Conservation (phyloP, 2,888 invertebrate genomes). For the Agrotis puta region DNA sequence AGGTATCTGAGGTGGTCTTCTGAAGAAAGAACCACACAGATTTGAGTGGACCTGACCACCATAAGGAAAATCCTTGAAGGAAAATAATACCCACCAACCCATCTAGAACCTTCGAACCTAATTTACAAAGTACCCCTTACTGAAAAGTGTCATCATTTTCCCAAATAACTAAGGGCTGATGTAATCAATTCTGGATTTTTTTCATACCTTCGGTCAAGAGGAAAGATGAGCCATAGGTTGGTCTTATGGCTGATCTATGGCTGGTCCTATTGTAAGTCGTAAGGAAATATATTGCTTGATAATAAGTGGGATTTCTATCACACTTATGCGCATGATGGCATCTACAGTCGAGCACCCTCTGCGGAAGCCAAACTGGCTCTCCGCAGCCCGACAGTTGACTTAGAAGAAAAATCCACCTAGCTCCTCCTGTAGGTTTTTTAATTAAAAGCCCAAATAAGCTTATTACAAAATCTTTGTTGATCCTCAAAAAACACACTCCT, state of each 20-base stretch:
- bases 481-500: background rate
- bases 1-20: too few species aligned
- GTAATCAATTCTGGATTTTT: constrained; percentile 58
- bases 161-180: constrained; percentile 53
- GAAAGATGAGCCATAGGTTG: constrained; percentile 35
- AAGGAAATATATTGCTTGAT: constrained; percentile 36
- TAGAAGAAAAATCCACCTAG: too few species aligned
- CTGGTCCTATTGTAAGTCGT: constrained; percentile 42
- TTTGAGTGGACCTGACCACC: too few species aligned
- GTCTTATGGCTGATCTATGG: too few species aligned
- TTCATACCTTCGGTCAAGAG: constrained; percentile 52
- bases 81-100: constrained; percentile 34
- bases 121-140: constrained; percentile 50
- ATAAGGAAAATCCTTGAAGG: constrained; percentile 33
- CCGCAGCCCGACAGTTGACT: too few species aligned
- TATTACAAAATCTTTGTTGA: background rate
- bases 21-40: too few species aligned
- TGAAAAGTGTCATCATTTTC: constrained; percentile 50
- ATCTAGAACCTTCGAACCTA: constrained; percentile 39
- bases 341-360: too few species aligned
- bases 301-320: constrained; percentile 48
- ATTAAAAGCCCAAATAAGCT: too few species aligned
- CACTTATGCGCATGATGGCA: background rate
- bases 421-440: too few species aligned
- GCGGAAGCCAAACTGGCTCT: too few species aligned